Base-by-base conservation (phyloP, 2,888 invertebrate genomes). In the Agonum fuliginosum region DNA sequence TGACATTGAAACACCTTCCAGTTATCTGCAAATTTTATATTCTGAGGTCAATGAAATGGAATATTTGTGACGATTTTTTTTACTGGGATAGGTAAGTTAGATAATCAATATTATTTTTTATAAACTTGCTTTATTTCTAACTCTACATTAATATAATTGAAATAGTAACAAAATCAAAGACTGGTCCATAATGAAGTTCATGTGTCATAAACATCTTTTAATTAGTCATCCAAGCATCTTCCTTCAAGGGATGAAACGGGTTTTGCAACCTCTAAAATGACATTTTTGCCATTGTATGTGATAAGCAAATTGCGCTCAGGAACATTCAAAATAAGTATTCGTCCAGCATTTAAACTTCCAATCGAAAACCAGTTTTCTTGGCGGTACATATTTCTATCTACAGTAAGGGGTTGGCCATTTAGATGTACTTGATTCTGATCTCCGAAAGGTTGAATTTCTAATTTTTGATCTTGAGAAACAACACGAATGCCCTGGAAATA, bases 401-500 rank as follows among this genome's bases (percentile, higher is more conserved):
- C 48, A 30, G 81, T 24, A 51, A 82, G 79, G 37, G 81, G 70
- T 37, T 82, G 82, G 69, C 83, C 83, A 20, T 83, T 78, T 8
- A 79, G 78, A 22, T 82, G 71, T 8, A 82, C 81, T 78, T 80
- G 81, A 27, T 77, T 78, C 41, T 80, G 79, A 30, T 80, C 79
- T 6, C 80, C 81, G 48, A 78, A 78, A 3, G 83, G 83, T 4
- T 81, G 69, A 8, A 84, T 81, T 79, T 84, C 82, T 1, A 85
- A 10, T 6, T 58, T 78, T 70, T 84, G 81, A 3, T 78, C 67
- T 37, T 79, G 78, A 41, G 81, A 79, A 14, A 81, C 78, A 17
- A 83, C 54, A 78, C 83, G 83, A 1, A 84, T 30, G 14, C 82
- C 83, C 84, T 84, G 75, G 70, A 54, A 54, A n/a, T n/a, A n/a